Evolutionary conservation across 2,113 vertebrate genomes (phyloP).

Genomic region (Semicossyphus pulcher): DNA sequence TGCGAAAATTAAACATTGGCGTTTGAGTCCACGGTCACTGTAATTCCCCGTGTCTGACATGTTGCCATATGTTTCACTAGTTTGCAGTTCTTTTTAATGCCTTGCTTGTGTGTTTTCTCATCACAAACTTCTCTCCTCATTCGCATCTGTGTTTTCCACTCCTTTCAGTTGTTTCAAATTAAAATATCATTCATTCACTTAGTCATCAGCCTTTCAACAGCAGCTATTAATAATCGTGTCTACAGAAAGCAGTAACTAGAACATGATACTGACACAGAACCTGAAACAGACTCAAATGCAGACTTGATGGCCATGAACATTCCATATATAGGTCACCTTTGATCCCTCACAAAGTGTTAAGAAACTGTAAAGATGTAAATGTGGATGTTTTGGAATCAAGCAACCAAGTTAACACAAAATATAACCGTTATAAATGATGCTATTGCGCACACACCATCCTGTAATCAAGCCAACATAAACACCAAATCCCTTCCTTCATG

Average conservation of each 20-base stretch:
- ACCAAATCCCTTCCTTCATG: neutral
- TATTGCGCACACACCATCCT: neutral
- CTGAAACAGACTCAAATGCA: neutral
- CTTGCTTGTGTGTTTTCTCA: neutral
- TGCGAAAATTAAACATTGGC: neutral
- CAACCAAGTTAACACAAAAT: too few relatives aligned
- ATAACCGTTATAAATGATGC: neutral
- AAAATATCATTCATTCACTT: neutral
- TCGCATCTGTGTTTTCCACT: too few relatives aligned
- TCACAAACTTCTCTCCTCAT: too few relatives aligned
- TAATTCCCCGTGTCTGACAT: neutral
- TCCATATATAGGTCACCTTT: neutral
- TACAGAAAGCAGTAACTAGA: neutral
- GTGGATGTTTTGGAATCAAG: neutral
- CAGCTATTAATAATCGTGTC: neutral
- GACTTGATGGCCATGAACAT: neutral
- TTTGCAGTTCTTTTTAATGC: neutral
- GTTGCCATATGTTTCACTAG: neutral
- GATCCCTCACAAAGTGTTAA: too few relatives aligned
- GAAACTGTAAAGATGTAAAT: too few relatives aligned
- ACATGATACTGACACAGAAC: neutral
- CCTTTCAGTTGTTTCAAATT: too few relatives aligned
- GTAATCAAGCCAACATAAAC: neutral
- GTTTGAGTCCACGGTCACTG: neutral
- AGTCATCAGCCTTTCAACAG: neutral